A percentile compares a stretch with the other conserved stretches of the same genome.
These are phyloP conservation scores for Tetranychus piercei DNA, from an alignment of 2,888 invertebrate genomes.

Conservation along the genomic window DNA sequence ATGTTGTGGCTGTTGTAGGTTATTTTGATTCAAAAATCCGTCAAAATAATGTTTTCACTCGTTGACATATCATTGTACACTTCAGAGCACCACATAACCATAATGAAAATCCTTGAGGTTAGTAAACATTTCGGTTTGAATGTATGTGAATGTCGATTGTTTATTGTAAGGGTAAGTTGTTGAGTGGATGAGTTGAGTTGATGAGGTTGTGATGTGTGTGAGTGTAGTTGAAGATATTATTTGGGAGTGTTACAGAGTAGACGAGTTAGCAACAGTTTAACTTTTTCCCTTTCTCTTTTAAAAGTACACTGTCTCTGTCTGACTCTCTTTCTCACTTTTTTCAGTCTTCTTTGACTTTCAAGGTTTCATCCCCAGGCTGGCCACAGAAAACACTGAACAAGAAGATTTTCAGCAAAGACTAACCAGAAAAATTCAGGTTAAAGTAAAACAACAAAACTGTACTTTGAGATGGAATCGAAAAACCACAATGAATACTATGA, in stretches of 20 bases:
- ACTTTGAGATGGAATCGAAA: too few relatives aligned
- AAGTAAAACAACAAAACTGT: too few relatives aligned
- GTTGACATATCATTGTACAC: neutral
- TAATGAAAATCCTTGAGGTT: conserved; percentile 1
- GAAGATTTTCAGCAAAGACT: too few relatives aligned
- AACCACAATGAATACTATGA: neutral
- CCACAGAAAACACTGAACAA: too few relatives aligned
- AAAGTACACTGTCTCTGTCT: neutral
- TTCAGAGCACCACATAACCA: neutral
- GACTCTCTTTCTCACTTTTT: neutral
- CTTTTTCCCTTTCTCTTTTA: neutral
- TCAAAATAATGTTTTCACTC: neutral
- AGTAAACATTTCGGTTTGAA: neutral
- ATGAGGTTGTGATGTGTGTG: neutral
- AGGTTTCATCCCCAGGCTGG: neutral
- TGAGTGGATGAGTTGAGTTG: neutral
- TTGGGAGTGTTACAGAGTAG: neutral
- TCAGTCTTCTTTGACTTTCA: neutral
- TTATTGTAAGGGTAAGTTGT: neutral
- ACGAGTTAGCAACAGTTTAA: conserved; percentile 1
- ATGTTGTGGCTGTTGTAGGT: too few relatives aligned
- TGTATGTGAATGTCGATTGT: neutral
- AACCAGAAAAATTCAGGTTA: too few relatives aligned
- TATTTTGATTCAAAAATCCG: too few relatives aligned
- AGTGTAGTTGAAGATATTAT: neutral